Conservation (phyloP, 2,888 invertebrate species). For the Ellobium chinense region DNA sequence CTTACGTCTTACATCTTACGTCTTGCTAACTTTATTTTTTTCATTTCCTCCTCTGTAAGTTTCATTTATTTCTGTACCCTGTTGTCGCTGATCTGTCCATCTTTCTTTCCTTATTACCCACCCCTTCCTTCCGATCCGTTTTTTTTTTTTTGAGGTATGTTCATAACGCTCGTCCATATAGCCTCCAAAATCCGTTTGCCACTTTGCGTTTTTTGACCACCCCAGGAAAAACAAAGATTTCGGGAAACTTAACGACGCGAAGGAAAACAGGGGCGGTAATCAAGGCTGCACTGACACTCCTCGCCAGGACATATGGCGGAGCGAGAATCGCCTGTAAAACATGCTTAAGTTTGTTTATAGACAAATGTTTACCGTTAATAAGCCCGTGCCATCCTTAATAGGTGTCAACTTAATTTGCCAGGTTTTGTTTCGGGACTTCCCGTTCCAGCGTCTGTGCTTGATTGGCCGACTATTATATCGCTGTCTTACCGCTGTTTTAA, state of each 20-base stretch:
- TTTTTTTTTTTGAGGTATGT: too few relatives aligned
- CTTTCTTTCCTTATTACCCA: too few relatives aligned
- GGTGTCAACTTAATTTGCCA: conserved; percentile 31
- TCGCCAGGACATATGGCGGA: conserved; percentile 12
- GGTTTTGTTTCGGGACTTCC: conserved; percentile 31
- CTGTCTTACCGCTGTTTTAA: too few relatives aligned
- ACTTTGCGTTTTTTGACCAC: too few relatives aligned
- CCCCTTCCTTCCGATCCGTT: too few relatives aligned
- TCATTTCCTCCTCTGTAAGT: too few relatives aligned
- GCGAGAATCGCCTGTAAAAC: conserved; percentile 18
- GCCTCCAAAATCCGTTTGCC: too few relatives aligned
- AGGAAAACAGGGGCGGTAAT: conserved; percentile 29
- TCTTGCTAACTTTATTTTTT: too few relatives aligned
- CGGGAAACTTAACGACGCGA: not conserved
- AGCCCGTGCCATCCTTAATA: conserved; percentile 35
- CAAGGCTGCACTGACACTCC: conserved; percentile 28
- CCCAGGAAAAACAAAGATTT: not conserved
- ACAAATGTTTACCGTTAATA: conserved; percentile 35
- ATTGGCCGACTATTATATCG: conserved; percentile 4
- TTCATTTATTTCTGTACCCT: too few relatives aligned
- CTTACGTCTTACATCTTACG: too few relatives aligned
- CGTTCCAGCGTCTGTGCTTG: not conserved
- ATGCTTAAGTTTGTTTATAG: conserved; percentile 21
- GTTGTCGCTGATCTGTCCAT: too few relatives aligned
- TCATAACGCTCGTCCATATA: too few relatives aligned